These are phyloP conservation scores for Montipora capricornis DNA, from an alignment of 64 coral and sea anemone genomes.

Conservation along the genomic window DNA sequence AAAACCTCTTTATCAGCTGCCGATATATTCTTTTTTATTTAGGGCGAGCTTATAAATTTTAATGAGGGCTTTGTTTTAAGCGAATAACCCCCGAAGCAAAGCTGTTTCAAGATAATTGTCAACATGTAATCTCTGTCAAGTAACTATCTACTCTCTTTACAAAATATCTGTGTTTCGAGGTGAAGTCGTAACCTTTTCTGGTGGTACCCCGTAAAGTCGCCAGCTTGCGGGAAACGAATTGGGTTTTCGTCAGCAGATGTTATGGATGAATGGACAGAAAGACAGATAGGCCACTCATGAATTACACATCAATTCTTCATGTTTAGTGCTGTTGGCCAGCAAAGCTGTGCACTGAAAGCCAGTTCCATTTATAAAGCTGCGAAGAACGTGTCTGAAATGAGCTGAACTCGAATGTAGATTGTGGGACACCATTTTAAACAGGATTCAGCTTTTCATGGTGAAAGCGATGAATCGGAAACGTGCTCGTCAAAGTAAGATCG, in stretches of 20 bases:
- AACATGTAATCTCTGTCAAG: neutral
- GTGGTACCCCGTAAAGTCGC: too few relatives aligned
- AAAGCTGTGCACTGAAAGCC: neutral
- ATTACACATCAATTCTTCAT: slow-evolving; percentile 13
- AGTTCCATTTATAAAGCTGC: neutral
- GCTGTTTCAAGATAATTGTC: neutral
- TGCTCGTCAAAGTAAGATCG: neutral
- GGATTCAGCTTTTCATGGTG: neutral
- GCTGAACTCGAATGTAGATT: neutral
- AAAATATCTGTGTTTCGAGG: neutral
- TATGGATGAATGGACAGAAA: neutral
- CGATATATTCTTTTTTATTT: neutral
- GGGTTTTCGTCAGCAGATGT: neutral
- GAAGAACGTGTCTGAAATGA: neutral
- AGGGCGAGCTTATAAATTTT: slow-evolving; percentile 18
- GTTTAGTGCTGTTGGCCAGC: neutral
- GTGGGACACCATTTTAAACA: neutral
- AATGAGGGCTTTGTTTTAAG: slow-evolving; percentile 54
- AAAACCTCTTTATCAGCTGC: slow-evolving; percentile 11
- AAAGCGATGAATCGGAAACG: neutral
- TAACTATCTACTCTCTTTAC: neutral
- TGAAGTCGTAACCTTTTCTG: neutral
- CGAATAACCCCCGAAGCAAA: neutral
- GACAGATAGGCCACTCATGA: slow-evolving; percentile 19
- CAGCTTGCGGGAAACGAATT: neutral